Conservation (phyloP, 2,888 invertebrate genomes). For the Nephrotoma appendiculata region DNA sequence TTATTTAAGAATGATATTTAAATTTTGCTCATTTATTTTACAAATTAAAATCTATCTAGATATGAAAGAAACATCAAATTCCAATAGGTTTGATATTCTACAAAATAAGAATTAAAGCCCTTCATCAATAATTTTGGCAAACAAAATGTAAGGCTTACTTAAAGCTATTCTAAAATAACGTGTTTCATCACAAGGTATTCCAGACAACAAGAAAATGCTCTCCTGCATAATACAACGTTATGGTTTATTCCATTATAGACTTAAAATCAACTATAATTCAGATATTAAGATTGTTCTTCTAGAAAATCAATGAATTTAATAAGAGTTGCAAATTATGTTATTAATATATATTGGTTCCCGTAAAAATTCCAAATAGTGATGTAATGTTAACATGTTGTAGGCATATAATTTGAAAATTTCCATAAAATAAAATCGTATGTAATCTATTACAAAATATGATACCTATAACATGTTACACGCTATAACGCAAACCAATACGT, state of each 20-base stretch:
- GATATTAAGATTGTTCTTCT: background rate
- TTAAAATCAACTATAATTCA: background rate
- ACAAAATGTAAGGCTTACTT: background rate
- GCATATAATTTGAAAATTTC: background rate
- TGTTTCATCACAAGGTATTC: too few species aligned
- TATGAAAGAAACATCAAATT: background rate
- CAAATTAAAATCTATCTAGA: background rate
- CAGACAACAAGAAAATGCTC: too few species aligned
- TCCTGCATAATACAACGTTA: too few species aligned
- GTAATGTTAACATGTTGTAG: background rate
- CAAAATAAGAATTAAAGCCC: background rate
- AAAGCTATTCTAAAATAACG: background rate
- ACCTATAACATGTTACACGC: too few species aligned
- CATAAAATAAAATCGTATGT: background rate
- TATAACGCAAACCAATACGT: too few species aligned
- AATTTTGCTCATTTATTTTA: background rate
- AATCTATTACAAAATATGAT: too few species aligned
- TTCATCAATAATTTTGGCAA: background rate
- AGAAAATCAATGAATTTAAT: background rate
- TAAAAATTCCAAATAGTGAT: background rate
- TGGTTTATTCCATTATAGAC: too few species aligned
- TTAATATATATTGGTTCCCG: background rate
- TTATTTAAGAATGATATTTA: background rate
- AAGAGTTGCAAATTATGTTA: background rate
- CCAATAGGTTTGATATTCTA: background rate